A percentile compares a stretch with the other conserved stretches of the same genome.
phyloP scores from a whole-genome alignment of 2,888 invertebrate genomes.

The Priocnemis perturbator region DNA sequence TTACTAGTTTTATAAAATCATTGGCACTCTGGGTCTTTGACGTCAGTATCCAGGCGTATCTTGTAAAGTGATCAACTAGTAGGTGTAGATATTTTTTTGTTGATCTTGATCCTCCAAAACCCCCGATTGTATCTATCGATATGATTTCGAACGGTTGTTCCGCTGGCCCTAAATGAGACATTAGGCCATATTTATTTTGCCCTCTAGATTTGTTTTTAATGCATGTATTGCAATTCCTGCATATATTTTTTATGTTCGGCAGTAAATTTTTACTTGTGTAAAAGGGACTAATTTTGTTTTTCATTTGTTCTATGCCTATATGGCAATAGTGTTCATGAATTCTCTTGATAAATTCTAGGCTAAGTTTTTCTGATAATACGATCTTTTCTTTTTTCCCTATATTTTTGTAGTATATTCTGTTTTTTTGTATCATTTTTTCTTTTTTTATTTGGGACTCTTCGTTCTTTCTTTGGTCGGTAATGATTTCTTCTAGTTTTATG shows the following conservation, averaged over 20 bases:
- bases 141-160: no score
- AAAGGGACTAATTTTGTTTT: not conserved
- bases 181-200: not conserved
- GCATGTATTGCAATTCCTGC: not conserved
- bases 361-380: no score
- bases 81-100: no score
- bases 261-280: no score
- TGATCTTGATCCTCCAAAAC: not conserved
- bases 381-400: not conserved
- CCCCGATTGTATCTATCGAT: not conserved
- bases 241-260: not conserved
- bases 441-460: not conserved
- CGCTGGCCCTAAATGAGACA: no score
- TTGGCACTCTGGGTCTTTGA: no score
- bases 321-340: not conserved
- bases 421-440: no score
- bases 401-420: not conserved
- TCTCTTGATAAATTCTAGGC: not conserved
- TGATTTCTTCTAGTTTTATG: not conserved
- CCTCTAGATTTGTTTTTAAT: no score
- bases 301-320: not conserved
- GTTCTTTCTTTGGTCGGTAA: not conserved
- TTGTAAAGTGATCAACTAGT: no score
- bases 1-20: no score
- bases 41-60: no score